Percentiles rank a stretch among this genome's conserved stretches.
Evolutionary conservation across 2,888 invertebrate species (phyloP).

Genomic region (Leptarthrus brevirostris): DNA sequence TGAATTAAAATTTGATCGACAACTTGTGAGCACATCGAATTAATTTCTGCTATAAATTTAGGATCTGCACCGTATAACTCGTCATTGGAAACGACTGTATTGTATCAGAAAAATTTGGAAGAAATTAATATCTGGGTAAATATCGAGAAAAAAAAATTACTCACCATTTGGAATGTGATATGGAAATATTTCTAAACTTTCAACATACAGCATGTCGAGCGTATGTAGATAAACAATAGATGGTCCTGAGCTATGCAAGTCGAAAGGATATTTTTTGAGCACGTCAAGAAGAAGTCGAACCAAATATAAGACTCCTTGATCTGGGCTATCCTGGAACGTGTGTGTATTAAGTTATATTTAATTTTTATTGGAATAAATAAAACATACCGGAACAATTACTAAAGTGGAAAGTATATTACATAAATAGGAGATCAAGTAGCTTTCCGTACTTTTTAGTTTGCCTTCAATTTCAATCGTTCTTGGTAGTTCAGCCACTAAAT

Average conservation of each 20-base stretch:
- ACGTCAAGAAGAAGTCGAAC: conserved; percentile 84
- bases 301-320: conserved; percentile 86
- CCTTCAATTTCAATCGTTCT: conserved; percentile 78
- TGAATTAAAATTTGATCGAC: conserved; percentile 80
- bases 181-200: conserved; percentile 84
- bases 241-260: conserved; percentile 74
- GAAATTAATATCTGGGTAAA: background rate
- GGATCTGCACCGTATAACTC: conserved; percentile 89
- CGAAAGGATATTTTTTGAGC: conserved; percentile 80
- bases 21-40: conserved; percentile 80
- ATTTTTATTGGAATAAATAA: background rate
- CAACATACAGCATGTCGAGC: conserved; percentile 81
- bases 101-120: background rate
- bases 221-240: conserved; percentile 79
- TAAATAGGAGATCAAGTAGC: conserved; percentile 76
- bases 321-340: conserved; percentile 82
- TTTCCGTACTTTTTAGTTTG: conserved; percentile 78
- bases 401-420: conserved; percentile 85
- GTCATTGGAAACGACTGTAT: conserved; percentile 94
- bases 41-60: conserved; percentile 84
- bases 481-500: conserved; percentile 82
- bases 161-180: conserved; percentile 84
- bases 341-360: background rate
- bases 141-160: conserved; percentile 43
- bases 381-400: conserved; percentile 81